phyloP scores from a whole-genome alignment of 2,888 invertebrate genomes.

The Acheta domesticus region DNA sequence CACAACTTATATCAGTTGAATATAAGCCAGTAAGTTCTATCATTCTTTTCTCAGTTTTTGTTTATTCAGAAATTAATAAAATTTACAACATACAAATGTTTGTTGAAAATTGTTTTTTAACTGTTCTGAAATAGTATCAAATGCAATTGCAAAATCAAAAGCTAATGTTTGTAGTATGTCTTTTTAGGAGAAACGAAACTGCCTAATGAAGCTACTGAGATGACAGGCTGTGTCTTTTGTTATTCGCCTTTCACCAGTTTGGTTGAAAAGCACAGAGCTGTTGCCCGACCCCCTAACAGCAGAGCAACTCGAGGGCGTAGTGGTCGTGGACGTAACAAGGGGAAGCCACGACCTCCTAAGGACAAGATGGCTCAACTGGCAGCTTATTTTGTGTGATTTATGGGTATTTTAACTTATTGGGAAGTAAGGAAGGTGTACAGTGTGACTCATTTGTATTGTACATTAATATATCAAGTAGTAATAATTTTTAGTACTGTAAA shows the following conservation, averaged over 20 bases:
- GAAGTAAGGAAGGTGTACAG: no score
- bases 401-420: neutral
- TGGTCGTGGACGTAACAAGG: conserved; percentile 55
- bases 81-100: neutral
- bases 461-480: no score
- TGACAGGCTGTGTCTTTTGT: conserved; percentile 91
- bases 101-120: neutral
- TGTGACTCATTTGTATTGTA: no score
- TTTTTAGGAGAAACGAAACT: conserved; percentile 66
- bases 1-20: conserved; percentile 80
- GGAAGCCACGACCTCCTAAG: conserved; percentile 72
- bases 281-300: conserved; percentile 51
- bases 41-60: neutral
- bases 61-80: no score
- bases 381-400: conserved; percentile 79
- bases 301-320: conserved; percentile 38
- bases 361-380: conserved; percentile 95
- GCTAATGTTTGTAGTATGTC: neutral
- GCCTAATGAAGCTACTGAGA: conserved; percentile 71
- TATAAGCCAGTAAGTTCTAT: conserved; percentile 62
- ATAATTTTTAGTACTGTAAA: no score
- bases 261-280: conserved; percentile 72
- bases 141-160: neutral
- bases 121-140: no score
- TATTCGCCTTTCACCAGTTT: conserved; percentile 71